Conservation (phyloP, 2,797 vertebrate species). For the Valencia hispanica region DNA sequence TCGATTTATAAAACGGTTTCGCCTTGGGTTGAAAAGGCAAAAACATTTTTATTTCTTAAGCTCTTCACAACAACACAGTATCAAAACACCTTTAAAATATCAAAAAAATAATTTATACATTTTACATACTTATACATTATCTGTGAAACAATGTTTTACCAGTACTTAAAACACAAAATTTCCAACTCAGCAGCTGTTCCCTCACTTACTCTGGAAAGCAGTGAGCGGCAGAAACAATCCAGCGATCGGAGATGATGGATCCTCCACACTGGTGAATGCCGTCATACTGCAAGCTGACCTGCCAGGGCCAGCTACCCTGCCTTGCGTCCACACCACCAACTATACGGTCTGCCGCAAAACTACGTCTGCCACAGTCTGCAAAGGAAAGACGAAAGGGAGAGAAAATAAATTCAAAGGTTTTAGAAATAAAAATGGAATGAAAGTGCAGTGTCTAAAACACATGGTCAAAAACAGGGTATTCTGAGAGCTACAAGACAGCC, state of each 20-base stretch:
- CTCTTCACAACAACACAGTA: background rate
- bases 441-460: background rate
- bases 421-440: background rate
- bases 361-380: slow-evolving; percentile 89
- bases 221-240: slow-evolving; percentile 91
- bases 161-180: background rate
- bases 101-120: background rate
- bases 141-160: background rate
- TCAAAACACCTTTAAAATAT: background rate
- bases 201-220: slow-evolving; percentile 89
- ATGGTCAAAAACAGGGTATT: background rate
- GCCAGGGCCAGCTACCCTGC: slow-evolving; percentile 91
- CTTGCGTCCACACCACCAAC: slow-evolving; percentile 88
- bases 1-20: slow-evolving; percentile 83
- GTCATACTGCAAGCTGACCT: slow-evolving; percentile 91
- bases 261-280: slow-evolving; percentile 92
- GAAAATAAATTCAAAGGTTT: background rate
- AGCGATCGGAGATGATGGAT: slow-evolving; percentile 89
- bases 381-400: background rate
- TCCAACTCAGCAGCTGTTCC: background rate
- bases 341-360: slow-evolving; percentile 88
- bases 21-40: slow-evolving; percentile 65
- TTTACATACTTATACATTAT: background rate
- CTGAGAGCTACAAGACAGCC: background rate
- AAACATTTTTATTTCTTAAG: background rate